Evolutionary conservation across 2,797 vertebrate genomes (phyloP), one percentile per base, ranked within the genome.

Genomic region (Coregonus suidteri): DNA sequence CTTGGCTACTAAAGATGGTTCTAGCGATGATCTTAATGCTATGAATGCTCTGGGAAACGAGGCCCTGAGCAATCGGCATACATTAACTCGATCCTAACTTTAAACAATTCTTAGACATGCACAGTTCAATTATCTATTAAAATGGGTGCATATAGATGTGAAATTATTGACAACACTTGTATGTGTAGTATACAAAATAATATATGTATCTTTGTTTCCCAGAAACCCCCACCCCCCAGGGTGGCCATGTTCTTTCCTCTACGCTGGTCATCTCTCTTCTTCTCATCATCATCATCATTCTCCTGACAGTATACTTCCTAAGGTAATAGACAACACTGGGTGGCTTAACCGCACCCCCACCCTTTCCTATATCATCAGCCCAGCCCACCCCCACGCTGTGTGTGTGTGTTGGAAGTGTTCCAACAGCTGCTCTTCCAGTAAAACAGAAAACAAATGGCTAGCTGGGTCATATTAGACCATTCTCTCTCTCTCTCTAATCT

Each of bases 281-380:
- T 16, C 93, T 97, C 25, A 88, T 98, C 83, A 87, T 47, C 31
- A 34, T 96, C 18, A 84, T 96, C 65, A 90, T 97, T 72, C 91
- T 97, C 47, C 84, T 97, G 86, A 95, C 94, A 0, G 95, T 95
- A 85, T 99, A 97, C 92, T 96, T 95, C 82, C 93, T 96, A 90
- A 96, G 97, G 97, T 98, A 90, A 78, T 41, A 30, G n/a, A 5
- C 65, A 37, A 30, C 4, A 13, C 11, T 30, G 47, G n/a, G 18
- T 37, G 34, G 11, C 15, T 56, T 35, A 18, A 20, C 34, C 18
- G 3, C 52, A 16, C 30, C 37, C 11, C 11, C 9, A 20, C 3
- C n/a, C n/a, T 16, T 16, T 59, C 54, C n/a, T 59, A 5, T 18
- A 59, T n/a, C 18, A 59, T 59, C 25, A 34, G 56, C 20, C 4